Base-by-base conservation (phyloP, 1,140 invertebrate genomes). In the Megalonaias nervosa region DNA sequence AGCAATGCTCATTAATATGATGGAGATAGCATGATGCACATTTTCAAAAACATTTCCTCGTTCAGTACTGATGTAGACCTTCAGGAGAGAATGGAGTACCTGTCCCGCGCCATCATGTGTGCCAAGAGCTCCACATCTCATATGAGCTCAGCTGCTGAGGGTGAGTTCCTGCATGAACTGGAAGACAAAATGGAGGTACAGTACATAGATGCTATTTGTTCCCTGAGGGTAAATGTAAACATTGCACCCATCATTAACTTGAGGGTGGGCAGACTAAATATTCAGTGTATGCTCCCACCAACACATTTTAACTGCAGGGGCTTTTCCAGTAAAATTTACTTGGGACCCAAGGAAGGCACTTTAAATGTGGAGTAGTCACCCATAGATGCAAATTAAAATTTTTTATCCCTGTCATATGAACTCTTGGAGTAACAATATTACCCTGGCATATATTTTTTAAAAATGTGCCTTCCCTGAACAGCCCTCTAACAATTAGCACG, bases 61-160 rank as follows among this genome's bases (percentile, higher is more conserved):
- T 81, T 48, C 68, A 89, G 86, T 21, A 90, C 87, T 67, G 90
- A 93, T 59, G 86, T 93, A 14, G 86, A 83, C 79, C 84, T 94
- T 1, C 84, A 89, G 38, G 89, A 97, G 88, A 93, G 97, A 67
- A 93, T 98, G 56, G 95, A 96, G 85, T 98, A 98, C 91, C 91
- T 99, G 85, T 96, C 97, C 2, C 93, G 97, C 82, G 97, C 97
- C n/a, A 95, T 98, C 62, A 95, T 99, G 92, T 98, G 97, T 89
- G 95, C 97, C 93, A 94, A 97, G 86, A 96, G 96, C 84, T 95
- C 96, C 75, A 94, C 95, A 85, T 93, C 94, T 61, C 95, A 94
- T 17, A 95, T 94, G 23, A 94, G 84, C 67, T 87, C 94, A 11
- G 93, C 94, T 80, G 82, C 85, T 48, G 93, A 95, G 83, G 96